phyloP scores from a whole-genome alignment of 2,113 vertebrate species.

The Protobothrops flavoviridis region DNA sequence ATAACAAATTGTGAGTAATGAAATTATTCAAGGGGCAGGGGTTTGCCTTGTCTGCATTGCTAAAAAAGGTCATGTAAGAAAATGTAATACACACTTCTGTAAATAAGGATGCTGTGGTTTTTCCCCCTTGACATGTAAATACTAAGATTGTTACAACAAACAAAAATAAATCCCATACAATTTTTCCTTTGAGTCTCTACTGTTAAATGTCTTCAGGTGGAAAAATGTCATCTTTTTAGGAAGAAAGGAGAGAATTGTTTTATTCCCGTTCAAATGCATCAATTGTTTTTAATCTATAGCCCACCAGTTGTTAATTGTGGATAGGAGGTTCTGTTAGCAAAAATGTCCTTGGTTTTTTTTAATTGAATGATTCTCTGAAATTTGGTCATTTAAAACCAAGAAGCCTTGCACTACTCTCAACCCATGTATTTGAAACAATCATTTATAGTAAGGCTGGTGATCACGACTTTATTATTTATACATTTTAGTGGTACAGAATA shows the following conservation, averaged over 20 bases:
- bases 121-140: conserved; percentile 65
- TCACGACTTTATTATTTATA: not conserved
- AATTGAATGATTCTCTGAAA: not conserved
- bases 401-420: not conserved
- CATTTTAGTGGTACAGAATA: not conserved
- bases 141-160: conserved; percentile 59
- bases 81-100: conserved; percentile 13
- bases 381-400: not conserved
- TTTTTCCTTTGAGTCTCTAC: conserved; percentile 62
- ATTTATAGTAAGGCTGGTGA: not conserved
- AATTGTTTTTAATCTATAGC: not conserved
- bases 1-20: not conserved
- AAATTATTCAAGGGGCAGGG: conserved; percentile 23
- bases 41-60: conserved; percentile 14
- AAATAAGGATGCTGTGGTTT: conserved; percentile 21
- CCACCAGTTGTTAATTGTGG: not conserved
- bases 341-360: not conserved
- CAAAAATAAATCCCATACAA: conserved; percentile 33
- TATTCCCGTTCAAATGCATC: not conserved
- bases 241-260: not conserved
- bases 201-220: conserved; percentile 25
- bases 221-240: not conserved
- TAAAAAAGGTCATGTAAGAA: conserved; percentile 36
- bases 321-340: too few relatives aligned
- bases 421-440: not conserved